Evolutionary conservation across 53 echinoderm and acorn worm species (phyloP), one percentile per base, ranked within the genome.

Genomic region (Paelopatides confundens): DNA sequence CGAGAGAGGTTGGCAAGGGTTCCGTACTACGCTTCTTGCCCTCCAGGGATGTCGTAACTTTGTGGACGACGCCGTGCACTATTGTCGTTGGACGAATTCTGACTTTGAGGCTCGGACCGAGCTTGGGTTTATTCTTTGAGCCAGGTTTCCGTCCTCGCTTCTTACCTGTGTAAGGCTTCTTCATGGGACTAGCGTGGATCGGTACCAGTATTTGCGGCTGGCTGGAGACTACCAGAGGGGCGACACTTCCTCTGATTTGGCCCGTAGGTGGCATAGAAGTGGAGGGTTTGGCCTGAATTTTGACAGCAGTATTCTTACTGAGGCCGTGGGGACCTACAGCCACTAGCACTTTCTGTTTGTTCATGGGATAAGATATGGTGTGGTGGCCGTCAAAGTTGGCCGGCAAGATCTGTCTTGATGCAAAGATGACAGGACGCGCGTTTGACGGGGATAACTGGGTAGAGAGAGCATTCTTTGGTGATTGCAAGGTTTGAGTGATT

Each of bases 371-470:
- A 13, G 63, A 32, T 33, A 81, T 11, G n/a, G 43, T 48, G 12
- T 47, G 76, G 9, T 35, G 9, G 35, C 43, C 43, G n/a, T 83
- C 62, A 21, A 83, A 65, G 62, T 43, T 43, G 63, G 84, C 84
- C 27, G 84, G 84, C 12, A 83, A 33, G n/a, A 83, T 24, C 1
- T 65, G 63, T 21, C 84, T 36, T 12, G 35, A 36, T 4, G 63
- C 46, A 36, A 83, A 83, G 65, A 83, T 83, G 36, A 83, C 84
- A 1, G 63, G 84, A n/a, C 84, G 63, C 17, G 84, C 36, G 35
- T 40, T 38, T 9, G 84, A 64, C 29, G 84, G 84, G 40, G 84
- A 83, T 9, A 65, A 58, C 31, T 83, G 84, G 11, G 84, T 83
- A 7, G 39, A n/a, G n/a, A 40, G 63, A 18, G 35, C 18, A 12